These are phyloP conservation scores for Allolobophora icterica DNA, from an alignment of 2,888 invertebrate species.

Conservation along the genomic window DNA sequence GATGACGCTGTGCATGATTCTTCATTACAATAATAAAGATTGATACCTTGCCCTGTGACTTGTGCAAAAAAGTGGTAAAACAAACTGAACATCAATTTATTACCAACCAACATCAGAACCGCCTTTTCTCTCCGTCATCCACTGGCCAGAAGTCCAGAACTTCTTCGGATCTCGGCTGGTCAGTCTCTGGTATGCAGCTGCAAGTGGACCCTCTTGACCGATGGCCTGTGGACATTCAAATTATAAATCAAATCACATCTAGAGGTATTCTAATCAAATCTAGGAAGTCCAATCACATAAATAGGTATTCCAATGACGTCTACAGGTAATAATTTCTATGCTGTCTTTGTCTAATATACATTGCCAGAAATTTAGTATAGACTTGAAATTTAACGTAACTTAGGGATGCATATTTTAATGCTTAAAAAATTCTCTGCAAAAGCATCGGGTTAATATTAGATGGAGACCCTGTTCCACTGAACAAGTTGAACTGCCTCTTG, in stretches of 20 bases:
- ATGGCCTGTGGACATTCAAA: slow-evolving; percentile 28
- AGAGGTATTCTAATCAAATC: neutral
- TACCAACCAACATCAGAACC: slow-evolving; percentile 70
- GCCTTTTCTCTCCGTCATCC: slow-evolving; percentile 72
- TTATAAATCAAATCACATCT: neutral
- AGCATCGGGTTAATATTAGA: no score
- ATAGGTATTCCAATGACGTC: neutral
- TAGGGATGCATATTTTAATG: neutral
- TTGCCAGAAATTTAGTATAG: neutral
- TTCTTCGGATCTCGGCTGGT: slow-evolving; percentile 65
- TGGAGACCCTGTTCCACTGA: no score
- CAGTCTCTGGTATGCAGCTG: slow-evolving; percentile 58
- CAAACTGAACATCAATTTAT: no score
- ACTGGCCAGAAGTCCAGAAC: slow-evolving; percentile 72
- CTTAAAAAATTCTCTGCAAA: no score
- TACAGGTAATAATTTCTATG: neutral
- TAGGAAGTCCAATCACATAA: no score
- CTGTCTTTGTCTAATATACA: neutral
- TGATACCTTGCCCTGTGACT: no score
- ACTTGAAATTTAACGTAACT: neutral
- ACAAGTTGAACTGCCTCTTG: neutral
- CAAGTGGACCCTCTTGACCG: neutral
- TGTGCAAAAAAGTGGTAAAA: no score
- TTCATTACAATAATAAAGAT: no score
- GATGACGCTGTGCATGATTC: no score